phyloP scores from a whole-genome alignment of 2,888 invertebrate species.

The Caenorhabditis wallacei region DNA sequence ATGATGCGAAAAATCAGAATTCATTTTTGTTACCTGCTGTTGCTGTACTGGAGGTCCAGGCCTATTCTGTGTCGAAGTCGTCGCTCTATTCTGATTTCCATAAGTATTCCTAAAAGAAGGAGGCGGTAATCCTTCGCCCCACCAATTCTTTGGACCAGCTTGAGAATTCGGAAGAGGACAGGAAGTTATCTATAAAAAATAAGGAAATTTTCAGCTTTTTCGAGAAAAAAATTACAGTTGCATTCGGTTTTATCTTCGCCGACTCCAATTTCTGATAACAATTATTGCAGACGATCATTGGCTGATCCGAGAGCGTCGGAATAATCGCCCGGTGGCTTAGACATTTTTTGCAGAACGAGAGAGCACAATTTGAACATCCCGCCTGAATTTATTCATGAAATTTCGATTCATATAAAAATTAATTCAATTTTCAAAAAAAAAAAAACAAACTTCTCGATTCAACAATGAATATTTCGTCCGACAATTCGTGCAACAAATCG shows the following conservation, averaged over 20 bases:
- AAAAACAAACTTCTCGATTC: conserved; percentile 75
- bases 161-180: conserved; percentile 37
- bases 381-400: conserved; percentile 64
- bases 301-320: conserved; percentile 71
- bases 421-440: background rate
- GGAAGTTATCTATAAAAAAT: conserved; percentile 38
- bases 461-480: conserved; percentile 71
- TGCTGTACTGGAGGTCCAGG: background rate
- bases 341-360: conserved; percentile 81
- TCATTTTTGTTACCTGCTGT: conserved; percentile 17
- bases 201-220: background rate
- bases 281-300: conserved; percentile 77
- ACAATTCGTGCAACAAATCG: conserved; percentile 73
- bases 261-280: conserved; percentile 74
- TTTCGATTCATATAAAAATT: background rate
- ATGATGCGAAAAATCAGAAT: too few species aligned
- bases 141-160: conserved; percentile 69
- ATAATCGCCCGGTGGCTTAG: conserved; percentile 73
- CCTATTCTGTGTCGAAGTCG: background rate
- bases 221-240: conserved; percentile 8
- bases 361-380: conserved; percentile 78
- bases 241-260: conserved; percentile 56
- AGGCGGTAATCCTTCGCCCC: conserved; percentile 79
- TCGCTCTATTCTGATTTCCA: conserved; percentile 22
- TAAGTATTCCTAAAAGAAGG: conserved; percentile 70